phyloP scores from a whole-genome alignment of 2,113 vertebrate species.

The Cyanistes caeruleus region DNA sequence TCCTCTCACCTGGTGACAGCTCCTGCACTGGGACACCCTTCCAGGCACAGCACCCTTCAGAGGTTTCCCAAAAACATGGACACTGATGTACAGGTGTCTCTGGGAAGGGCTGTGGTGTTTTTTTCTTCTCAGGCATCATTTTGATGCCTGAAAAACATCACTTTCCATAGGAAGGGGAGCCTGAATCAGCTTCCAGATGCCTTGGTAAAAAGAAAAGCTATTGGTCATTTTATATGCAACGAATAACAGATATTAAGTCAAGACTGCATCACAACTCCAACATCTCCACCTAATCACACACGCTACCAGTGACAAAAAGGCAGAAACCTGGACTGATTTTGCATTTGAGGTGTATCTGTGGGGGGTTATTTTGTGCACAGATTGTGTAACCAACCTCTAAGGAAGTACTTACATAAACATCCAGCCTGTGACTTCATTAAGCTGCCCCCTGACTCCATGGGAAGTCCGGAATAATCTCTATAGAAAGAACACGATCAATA shows the following conservation, averaged over 20 bases:
- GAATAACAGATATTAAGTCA: neutral
- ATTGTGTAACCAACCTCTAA: neutral
- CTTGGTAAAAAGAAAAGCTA: neutral
- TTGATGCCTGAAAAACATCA: neutral
- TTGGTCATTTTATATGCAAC: neutral
- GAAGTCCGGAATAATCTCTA: constrained; percentile 51
- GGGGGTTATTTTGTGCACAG: neutral
- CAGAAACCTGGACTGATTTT: neutral
- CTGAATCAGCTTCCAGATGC: neutral
- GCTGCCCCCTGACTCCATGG: constrained; percentile 29
- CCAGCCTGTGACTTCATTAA: constrained; percentile 39
- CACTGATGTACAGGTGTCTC: neutral
- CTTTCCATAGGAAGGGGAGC: neutral
- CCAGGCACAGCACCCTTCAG: neutral
- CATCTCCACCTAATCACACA: neutral
- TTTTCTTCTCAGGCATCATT: neutral
- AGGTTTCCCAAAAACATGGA: neutral
- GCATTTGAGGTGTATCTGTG: neutral
- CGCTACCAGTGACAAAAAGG: neutral
- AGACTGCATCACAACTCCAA: neutral
- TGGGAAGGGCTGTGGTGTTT: neutral
- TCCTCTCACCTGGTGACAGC: neutral
- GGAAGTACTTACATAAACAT: constrained; percentile 5
- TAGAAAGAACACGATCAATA: constrained; percentile 52
- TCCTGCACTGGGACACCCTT: neutral